Percentiles rank a stretch among this genome's conserved stretches.
Evolutionary conservation across 2,888 invertebrate species (phyloP).

Genomic region (Chaetogeoica ovagalla): DNA sequence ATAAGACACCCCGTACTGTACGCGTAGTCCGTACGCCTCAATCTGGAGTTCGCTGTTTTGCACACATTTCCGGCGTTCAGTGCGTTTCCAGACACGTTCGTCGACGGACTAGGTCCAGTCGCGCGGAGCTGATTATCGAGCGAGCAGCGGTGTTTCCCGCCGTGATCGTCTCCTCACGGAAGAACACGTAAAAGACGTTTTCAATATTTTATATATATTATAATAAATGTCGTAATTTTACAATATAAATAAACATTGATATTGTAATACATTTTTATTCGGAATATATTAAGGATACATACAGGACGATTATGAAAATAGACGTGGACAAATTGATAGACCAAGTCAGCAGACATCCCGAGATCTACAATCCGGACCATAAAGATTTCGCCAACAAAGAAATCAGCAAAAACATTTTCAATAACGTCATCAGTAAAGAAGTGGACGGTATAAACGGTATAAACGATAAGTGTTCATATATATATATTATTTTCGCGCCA

Average conservation of each 20-base stretch:
- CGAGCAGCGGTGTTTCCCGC: not conserved
- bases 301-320: not conserved
- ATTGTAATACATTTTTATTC: too few species aligned
- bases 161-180: too few species aligned
- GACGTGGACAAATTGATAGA: constrained; percentile 8
- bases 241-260: too few species aligned
- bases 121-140: not conserved
- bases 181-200: not conserved
- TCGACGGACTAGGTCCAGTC: not conserved
- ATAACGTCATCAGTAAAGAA: not conserved
- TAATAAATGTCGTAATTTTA: too few species aligned
- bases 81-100: not conserved
- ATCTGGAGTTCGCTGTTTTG: constrained; percentile 1
- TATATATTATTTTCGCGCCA: too few species aligned
- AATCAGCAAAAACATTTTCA: constrained; percentile 3
- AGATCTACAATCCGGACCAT: constrained; percentile 34
- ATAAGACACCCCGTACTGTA: too few species aligned
- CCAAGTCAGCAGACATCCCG: constrained; percentile 15
- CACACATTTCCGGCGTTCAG: constrained; percentile 37
- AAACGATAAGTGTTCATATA: not conserved
- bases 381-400: constrained; percentile 8
- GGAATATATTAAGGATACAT: too few species aligned
- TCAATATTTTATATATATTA: not conserved
- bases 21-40: not conserved
- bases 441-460: constrained; percentile 17